These are phyloP conservation scores for Hyperoplus immaculatus DNA, from an alignment of 2,797 vertebrate genomes.

Conservation along the genomic window DNA sequence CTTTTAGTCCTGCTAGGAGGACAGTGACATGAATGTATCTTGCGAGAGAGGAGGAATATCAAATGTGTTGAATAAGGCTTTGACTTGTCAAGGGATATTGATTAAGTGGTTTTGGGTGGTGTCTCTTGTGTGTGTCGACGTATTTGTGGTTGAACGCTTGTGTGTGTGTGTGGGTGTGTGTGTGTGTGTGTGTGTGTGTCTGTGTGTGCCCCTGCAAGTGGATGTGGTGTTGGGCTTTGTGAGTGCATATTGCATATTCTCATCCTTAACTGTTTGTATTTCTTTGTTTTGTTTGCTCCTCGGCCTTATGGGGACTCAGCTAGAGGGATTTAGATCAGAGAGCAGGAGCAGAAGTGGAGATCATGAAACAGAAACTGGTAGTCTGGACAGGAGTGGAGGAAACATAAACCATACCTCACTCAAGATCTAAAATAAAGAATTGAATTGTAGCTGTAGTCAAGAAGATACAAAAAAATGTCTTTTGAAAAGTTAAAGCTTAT, in stretches of 20 bases:
- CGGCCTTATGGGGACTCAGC: slow-evolving; percentile 46
- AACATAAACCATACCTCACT: slow-evolving; percentile 29
- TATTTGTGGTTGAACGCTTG: slow-evolving; percentile 44
- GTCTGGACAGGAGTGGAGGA: slow-evolving; percentile 20
- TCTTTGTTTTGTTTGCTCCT: slow-evolving; percentile 46
- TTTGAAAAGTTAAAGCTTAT: slow-evolving; percentile 65
- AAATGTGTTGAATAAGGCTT: slow-evolving; percentile 79
- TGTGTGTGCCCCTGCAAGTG: slow-evolving; percentile 11
- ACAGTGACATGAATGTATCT: slow-evolving; percentile 79
- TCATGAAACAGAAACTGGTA: slow-evolving; percentile 41
- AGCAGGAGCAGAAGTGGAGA: slow-evolving; percentile 34
- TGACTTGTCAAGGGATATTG: slow-evolving; percentile 80
- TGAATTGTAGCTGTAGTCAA: slow-evolving; percentile 45
- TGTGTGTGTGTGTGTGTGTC: slow-evolving; percentile 45
- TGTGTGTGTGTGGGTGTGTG: slow-evolving; percentile 7
- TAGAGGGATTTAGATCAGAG: slow-evolving; percentile 63
- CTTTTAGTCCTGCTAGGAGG: slow-evolving; percentile 74
- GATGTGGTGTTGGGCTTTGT: slow-evolving; percentile 17
- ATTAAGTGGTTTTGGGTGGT: slow-evolving; percentile 75
- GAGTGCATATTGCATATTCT: slow-evolving; percentile 37
- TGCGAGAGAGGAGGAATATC: slow-evolving; percentile 76
- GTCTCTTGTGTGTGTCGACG: slow-evolving; percentile 41
- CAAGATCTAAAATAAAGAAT: slow-evolving; percentile 50
- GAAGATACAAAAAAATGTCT: slow-evolving; percentile 40
- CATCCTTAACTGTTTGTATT: slow-evolving; percentile 17